Percentiles rank a stretch among this genome's conserved stretches.
Evolutionary conservation across 2,888 invertebrate species (phyloP).

Genomic region (Glyphotaelius pellucidus): DNA sequence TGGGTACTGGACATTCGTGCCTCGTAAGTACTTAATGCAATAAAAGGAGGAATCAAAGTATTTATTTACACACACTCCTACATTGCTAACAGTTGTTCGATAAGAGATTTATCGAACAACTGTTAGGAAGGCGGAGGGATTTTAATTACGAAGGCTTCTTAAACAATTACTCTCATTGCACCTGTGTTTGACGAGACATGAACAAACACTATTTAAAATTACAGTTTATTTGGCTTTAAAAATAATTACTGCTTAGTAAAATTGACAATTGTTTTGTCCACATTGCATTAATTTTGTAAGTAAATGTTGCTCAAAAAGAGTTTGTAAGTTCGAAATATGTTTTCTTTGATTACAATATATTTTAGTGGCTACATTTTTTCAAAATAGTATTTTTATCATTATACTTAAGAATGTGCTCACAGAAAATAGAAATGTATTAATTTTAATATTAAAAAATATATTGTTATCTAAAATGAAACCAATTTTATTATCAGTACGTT

Average conservation of each 20-base stretch:
- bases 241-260: not conserved
- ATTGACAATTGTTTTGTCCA: too few relatives aligned
- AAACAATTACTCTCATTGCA: not conserved
- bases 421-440: too few relatives aligned
- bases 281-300: too few relatives aligned
- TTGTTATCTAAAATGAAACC: too few relatives aligned
- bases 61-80: constrained; percentile 38
- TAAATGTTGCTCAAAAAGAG: too few relatives aligned
- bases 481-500: too few relatives aligned
- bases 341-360: too few relatives aligned
- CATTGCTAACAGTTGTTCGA: not conserved
- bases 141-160: constrained; percentile 34
- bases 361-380: too few relatives aligned
- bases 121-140: constrained; percentile 28
- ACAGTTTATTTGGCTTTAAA: not conserved
- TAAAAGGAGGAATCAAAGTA: constrained; percentile 69
- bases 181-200: not conserved
- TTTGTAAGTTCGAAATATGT: too few relatives aligned
- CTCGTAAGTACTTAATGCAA: constrained; percentile 78
- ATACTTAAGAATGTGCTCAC: too few relatives aligned
- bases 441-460: too few relatives aligned
- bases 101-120: constrained; percentile 16
- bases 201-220: not conserved
- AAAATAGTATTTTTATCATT: too few relatives aligned
- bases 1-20: constrained; percentile 68